These are phyloP conservation scores for Eristalinus sepulchralis DNA, from an alignment of 2,888 invertebrate species.

Conservation along the genomic window DNA sequence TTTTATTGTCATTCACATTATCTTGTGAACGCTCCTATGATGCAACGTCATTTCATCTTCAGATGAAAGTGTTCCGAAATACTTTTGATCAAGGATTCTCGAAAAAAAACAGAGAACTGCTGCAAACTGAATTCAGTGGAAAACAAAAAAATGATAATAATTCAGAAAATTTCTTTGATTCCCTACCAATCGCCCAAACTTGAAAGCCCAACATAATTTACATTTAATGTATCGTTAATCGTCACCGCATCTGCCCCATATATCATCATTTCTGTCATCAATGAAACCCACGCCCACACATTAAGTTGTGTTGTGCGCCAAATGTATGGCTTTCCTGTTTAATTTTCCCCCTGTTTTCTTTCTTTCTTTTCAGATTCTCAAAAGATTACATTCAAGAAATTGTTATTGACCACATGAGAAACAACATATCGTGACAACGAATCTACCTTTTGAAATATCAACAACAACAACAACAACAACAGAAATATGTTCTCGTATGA, in stretches of 20 bases:
- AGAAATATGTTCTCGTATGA: conserved; percentile 50
- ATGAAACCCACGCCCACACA: conserved; percentile 40
- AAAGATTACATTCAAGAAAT: conserved; percentile 60
- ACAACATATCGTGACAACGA: conserved; percentile 69
- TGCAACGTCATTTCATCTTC: background rate
- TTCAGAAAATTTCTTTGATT: conserved; percentile 18
- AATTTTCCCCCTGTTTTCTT: conserved; percentile 1
- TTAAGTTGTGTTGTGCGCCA: conserved; percentile 24
- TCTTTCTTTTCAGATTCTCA: conserved; percentile 56
- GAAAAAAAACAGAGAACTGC: background rate
- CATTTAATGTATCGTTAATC: conserved; percentile 45
- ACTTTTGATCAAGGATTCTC: background rate
- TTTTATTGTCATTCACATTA: background rate
- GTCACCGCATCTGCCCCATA: conserved; percentile 22
- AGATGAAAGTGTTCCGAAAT: background rate
- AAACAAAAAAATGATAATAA: background rate
- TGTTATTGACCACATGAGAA: conserved; percentile 62
- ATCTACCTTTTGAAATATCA: conserved; percentile 51
- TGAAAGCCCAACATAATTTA: conserved; percentile 24
- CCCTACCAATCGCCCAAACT: conserved; percentile 4
- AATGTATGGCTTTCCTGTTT: conserved; percentile 6
- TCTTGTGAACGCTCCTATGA: background rate
- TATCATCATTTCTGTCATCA: conserved; percentile 34
- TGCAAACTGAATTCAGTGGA: background rate
- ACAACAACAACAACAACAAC: conserved; percentile 23